Conservation (phyloP, 2,113 vertebrate genomes). For the Lophochroa leadbeateri region DNA sequence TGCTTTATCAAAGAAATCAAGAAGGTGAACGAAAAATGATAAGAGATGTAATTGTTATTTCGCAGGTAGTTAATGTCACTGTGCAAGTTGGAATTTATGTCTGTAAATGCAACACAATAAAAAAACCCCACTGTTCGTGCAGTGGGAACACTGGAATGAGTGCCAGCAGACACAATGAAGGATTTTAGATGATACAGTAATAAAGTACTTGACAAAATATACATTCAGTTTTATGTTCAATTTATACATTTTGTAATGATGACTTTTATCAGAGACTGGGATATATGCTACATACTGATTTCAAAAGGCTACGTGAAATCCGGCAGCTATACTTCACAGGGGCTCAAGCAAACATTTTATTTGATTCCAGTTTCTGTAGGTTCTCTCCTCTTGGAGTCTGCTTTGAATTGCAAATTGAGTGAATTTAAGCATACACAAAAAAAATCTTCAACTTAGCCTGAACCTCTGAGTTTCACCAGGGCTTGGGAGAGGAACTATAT, state of each 20-base stretch:
- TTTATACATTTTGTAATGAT: constrained; percentile 17
- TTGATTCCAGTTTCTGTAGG: constrained; percentile 5
- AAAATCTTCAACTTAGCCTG: background rate
- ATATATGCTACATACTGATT: background rate
- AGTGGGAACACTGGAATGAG: constrained; percentile 15
- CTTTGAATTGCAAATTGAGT: constrained; percentile 32
- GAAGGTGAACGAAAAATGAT: constrained; percentile 4
- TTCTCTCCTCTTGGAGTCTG: background rate
- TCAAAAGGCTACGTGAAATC: background rate
- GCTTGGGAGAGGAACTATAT: background rate
- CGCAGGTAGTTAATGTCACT: constrained; percentile 30
- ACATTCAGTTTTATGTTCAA: constrained; percentile 12
- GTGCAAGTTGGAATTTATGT: constrained; percentile 11
- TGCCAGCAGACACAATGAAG: constrained; percentile 3
- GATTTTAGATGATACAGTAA: constrained; percentile 35
- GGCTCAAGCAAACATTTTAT: constrained; percentile 11
- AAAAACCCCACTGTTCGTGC: background rate
- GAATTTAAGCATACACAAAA: background rate
- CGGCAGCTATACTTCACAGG: background rate
- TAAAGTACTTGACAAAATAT: constrained; percentile 38
- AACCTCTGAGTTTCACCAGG: background rate
- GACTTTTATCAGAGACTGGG: background rate
- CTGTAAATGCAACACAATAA: constrained; percentile 18
- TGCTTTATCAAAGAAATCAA: constrained; percentile 41
- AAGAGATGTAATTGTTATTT: constrained; percentile 51